Evolutionary conservation across 2,113 vertebrate species (phyloP).

Genomic region (Pithys albifrons): DNA sequence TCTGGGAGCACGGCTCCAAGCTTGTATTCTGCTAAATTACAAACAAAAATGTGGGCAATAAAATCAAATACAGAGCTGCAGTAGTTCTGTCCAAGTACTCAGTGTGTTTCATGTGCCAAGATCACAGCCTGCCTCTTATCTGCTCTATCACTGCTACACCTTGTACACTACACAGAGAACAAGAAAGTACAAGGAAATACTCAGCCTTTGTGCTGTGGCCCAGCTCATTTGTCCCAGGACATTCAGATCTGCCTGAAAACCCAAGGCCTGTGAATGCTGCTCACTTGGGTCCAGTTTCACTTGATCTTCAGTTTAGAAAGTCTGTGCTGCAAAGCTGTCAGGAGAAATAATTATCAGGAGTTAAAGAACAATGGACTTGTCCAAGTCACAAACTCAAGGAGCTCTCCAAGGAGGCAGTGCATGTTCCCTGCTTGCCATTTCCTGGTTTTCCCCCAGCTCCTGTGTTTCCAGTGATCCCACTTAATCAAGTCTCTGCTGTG

Average conservation of each 20-base stretch:
- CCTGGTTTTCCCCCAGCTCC: not conserved
- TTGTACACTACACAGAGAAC: not conserved
- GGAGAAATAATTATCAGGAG: not conserved
- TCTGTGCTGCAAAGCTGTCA: not conserved
- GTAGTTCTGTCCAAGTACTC: not conserved
- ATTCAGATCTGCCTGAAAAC: not conserved
- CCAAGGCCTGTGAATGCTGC: not conserved
- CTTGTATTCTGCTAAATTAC: not conserved
- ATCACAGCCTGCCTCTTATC: not conserved
- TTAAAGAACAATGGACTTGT: not conserved
- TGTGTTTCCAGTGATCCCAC: not conserved
- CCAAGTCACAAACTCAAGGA: accelerated
- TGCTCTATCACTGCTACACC: not conserved
- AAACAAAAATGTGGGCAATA: accelerated
- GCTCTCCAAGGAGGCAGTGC: not conserved
- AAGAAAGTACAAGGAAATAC: not conserved
- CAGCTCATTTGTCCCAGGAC: not conserved
- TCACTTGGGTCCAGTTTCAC: not conserved
- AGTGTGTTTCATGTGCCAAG: not conserved
- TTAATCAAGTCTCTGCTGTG: not conserved
- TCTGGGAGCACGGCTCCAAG: not conserved
- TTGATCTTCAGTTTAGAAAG: not conserved
- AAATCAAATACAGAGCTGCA: accelerated
- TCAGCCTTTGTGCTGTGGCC: not conserved
- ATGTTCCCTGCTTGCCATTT: not conserved